A percentile compares a stretch with the other conserved stretches of the same genome.
phyloP scores from a whole-genome alignment of 1,140 invertebrate genomes.

The Bicyclus anynana region DNA sequence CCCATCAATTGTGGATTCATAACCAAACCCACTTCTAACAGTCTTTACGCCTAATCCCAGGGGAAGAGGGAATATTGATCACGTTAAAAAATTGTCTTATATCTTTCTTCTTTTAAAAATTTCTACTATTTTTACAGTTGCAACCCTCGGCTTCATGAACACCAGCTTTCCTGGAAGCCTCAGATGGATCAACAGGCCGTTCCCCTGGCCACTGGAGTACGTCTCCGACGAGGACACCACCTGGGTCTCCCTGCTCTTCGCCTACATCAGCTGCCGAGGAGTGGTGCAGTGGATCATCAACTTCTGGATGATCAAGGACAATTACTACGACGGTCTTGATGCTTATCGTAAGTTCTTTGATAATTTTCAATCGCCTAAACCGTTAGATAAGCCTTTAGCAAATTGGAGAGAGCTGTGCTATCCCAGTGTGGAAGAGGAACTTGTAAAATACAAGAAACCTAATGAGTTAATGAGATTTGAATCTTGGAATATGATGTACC shows the following conservation, averaged over 20 bases:
- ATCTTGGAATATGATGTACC: no score
- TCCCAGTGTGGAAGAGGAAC: no score
- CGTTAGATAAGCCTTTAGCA: no score
- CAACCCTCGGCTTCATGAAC: constrained; percentile 37
- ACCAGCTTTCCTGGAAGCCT: constrained; percentile 7
- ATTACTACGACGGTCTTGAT: constrained; percentile 43
- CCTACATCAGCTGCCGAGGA: constrained; percentile 45
- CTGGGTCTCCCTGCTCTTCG: constrained; percentile 53
- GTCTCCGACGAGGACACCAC: constrained; percentile 40
- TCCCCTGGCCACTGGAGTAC: not conserved
- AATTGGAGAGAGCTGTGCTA: no score
- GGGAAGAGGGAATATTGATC: no score
- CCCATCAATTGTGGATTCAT: no score
- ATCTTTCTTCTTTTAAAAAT: no score
- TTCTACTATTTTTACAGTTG: constrained; percentile 10
- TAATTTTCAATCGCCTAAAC: not conserved
- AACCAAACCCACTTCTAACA: no score
- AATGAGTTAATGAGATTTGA: no score
- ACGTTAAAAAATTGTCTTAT: no score
- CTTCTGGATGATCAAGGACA: constrained; percentile 64
- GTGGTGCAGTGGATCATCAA: constrained; percentile 58
- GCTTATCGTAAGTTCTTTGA: constrained; percentile 38
- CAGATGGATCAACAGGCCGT: constrained; percentile 20
- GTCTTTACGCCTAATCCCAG: no score
- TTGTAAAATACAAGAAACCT: no score